phyloP scores from a whole-genome alignment of 2,113 vertebrate genomes.

The Myotis yumanensis region DNA sequence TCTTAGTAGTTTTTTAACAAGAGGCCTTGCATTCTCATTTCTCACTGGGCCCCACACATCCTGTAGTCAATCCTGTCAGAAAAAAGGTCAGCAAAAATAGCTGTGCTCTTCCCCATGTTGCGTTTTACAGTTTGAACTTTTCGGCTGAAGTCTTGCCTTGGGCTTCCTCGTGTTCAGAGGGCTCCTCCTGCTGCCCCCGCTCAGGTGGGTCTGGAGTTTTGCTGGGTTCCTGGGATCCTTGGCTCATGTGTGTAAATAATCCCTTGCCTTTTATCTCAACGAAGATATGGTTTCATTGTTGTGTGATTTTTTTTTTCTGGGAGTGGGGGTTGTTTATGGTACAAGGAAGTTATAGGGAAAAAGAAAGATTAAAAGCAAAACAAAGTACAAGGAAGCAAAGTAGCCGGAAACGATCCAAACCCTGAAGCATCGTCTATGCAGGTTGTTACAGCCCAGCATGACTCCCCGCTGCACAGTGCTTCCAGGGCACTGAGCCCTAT shows the following conservation, averaged over 20 bases:
- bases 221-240: not conserved
- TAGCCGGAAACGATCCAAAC: not conserved
- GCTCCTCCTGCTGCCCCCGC: no score
- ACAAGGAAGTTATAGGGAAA: not conserved
- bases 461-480: not conserved
- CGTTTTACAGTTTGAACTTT: not conserved
- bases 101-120: not conserved
- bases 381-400: not conserved
- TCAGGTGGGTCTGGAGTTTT: not conserved
- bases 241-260: not conserved
- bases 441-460: not conserved
- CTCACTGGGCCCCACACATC: not conserved
- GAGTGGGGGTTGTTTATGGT: not conserved
- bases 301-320: not conserved
- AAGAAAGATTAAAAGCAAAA: not conserved
- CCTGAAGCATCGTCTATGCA: not conserved
- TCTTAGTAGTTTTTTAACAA: not conserved
- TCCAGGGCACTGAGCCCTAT: not conserved
- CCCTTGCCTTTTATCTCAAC: not conserved
- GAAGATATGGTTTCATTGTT: not conserved
- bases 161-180: not conserved
- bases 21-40: not conserved
- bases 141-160: not conserved
- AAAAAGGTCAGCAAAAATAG: not conserved
- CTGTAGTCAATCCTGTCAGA: not conserved